These are phyloP conservation scores for Elephantulus edwardii DNA, from an alignment of 2,113 vertebrate species.

Conservation along the genomic window DNA sequence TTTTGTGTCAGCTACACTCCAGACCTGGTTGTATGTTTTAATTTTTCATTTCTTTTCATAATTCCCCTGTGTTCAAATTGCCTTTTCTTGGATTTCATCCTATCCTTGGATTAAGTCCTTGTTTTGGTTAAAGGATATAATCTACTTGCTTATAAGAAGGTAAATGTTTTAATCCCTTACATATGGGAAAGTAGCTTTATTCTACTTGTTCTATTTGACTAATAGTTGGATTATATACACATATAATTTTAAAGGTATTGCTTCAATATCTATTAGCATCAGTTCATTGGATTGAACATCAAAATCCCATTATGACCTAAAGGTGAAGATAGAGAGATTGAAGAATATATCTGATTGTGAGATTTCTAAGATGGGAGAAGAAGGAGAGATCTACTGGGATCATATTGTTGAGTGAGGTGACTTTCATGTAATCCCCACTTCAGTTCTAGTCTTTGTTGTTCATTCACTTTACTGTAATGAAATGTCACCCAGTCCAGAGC, in stretches of 20 bases:
- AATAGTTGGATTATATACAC: not conserved
- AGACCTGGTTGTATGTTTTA: not conserved
- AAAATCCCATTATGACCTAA: not conserved
- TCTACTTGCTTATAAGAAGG: not conserved
- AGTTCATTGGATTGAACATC: not conserved
- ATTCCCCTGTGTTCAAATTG: not conserved
- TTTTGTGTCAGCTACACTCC: not conserved
- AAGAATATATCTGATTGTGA: not conserved
- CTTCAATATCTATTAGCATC: not conserved
- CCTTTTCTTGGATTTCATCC: not conserved
- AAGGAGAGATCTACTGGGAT: not conserved
- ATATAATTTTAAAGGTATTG: not conserved
- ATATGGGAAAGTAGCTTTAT: not conserved
- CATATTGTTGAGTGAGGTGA: not conserved
- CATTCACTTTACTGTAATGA: not conserved
- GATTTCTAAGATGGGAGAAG: not conserved
- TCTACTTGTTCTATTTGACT: not conserved
- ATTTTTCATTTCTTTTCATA: slow-evolving; percentile 14
- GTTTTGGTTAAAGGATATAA: slow-evolving; percentile 6
- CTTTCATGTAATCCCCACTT: not conserved
- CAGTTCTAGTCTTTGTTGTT: not conserved
- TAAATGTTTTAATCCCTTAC: not conserved
- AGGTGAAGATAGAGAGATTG: not conserved
- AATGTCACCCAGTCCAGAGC: not conserved
- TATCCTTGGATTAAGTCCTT: not conserved